Evolutionary conservation across 2,113 vertebrate genomes (phyloP), one percentile per base, ranked within the genome.

Genomic region (Cariama cristata): DNA sequence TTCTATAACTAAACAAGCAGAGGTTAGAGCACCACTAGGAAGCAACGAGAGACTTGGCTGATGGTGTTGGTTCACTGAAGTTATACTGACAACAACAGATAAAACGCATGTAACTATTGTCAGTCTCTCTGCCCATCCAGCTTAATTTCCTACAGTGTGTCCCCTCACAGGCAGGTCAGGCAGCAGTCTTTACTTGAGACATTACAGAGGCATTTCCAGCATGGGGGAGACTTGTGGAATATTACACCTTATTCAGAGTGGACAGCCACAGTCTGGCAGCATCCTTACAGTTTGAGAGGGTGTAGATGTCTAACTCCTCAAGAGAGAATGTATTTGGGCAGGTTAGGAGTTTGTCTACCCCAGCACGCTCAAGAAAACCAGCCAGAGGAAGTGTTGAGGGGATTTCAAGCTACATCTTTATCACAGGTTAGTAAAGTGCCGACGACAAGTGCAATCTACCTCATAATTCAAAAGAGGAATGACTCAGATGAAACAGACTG

Each of bases 321-420:
- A 77, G 20, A 92, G 56, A 59, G 47, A 92, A 69, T 84, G 63
- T 27, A 49, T 92, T 94, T 80, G 63, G 62, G 38, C 47, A 80
- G 44, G 27, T 77, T 75, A 83, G 80, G 60, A 67, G 86, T 93
- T 88, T 50, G 17, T 52, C 72, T 92, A 62, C 22, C 16, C 60
- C 52, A 66, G 38, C 64, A 58, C 69, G 64, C 64, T 88, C 52
- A 79, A 49, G 35, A 81, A 93, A 95, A 71, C 6, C 56, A 85
- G 26, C 30, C 56, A 85, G 73, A 91, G 92, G 60, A 92, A 56
- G 8, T 42, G 58, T 55, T 86, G 79, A 82, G 58, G 56, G 68
- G 56, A 92, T 95, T 93, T 93, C 83, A 93, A 95, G 67, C 42
- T 80, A 64, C 60, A 67, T 80, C 69, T 95, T 92, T 86, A 92